Evolutionary conservation across 2,888 invertebrate genomes (phyloP).

Genomic region (Tethea ocularis): DNA sequence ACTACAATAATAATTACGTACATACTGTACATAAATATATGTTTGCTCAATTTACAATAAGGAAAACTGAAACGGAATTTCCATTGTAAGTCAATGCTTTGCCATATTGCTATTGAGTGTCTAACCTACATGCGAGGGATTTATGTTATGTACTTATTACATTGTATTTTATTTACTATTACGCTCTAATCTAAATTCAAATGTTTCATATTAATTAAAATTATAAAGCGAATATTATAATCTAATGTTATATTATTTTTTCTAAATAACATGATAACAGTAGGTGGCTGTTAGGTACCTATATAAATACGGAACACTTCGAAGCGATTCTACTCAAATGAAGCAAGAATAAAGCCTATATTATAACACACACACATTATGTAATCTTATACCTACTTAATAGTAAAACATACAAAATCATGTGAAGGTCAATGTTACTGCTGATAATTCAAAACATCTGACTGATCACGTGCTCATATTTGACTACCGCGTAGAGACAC

Average conservation of each 20-base stretch:
- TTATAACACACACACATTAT: neutral
- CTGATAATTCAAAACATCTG: constrained; percentile 6
- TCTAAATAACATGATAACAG: neutral
- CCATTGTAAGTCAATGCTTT: constrained; percentile 23
- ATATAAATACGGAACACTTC: neutral
- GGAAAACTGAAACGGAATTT: constrained; percentile 36
- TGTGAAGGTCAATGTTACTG: constrained; percentile 1
- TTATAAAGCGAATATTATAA: neutral
- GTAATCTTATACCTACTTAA: constrained; percentile 1
- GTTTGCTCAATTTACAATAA: constrained; percentile 18
- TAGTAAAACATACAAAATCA: constrained; percentile 1
- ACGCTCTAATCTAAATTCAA: neutral
- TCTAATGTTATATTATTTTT: neutral
- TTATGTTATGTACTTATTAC: neutral
- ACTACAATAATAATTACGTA: neutral
- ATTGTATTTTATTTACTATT: neutral
- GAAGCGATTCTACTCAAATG: neutral
- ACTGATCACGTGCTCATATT: constrained; percentile 3
- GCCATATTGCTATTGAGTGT: constrained; percentile 31
- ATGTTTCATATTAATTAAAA: neutral
- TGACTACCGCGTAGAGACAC: constrained; percentile 3
- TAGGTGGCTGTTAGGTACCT: neutral
- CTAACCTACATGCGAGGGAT: constrained; percentile 34
- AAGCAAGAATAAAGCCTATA: neutral
- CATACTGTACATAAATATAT: neutral